phyloP scores from a whole-genome alignment of 2,797 vertebrate genomes.

The Silurus aristotelis region DNA sequence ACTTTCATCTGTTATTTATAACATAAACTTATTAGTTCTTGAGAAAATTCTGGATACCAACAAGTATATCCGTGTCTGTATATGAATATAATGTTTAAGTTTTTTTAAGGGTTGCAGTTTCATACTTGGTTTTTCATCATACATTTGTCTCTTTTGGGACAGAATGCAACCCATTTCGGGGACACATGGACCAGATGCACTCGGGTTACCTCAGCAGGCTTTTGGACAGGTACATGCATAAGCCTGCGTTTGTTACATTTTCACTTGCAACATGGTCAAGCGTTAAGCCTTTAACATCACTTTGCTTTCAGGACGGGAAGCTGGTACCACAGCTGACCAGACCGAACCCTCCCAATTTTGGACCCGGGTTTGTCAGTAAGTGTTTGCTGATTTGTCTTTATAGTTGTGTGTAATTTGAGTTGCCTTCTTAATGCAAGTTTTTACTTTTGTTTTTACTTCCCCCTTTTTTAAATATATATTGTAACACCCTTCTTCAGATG shows the following conservation, averaged over 20 bases:
- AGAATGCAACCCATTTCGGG: constrained; percentile 67
- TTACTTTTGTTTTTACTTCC: not conserved
- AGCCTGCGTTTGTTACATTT: constrained; percentile 1
- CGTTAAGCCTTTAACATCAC: not conserved
- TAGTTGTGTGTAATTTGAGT: not conserved
- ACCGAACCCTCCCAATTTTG: constrained; percentile 89
- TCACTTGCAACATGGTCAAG: not conserved
- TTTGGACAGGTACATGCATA: constrained; percentile 73
- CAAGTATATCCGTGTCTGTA: too few species aligned
- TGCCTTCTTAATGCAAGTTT: not conserved
- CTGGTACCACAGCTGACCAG: constrained; percentile 82
- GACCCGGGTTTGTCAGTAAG: constrained; percentile 92
- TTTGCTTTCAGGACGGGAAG: constrained; percentile 82
- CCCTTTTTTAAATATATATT: constrained; percentile 42
- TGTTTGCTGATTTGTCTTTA: constrained; percentile 53
- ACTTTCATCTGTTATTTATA: too few species aligned
- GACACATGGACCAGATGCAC: constrained; percentile 57
- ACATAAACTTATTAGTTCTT: too few species aligned
- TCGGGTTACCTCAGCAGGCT: constrained; percentile 69
- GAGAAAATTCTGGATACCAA: too few species aligned
- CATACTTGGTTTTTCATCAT: not conserved
- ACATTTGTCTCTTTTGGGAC: constrained; percentile 5
- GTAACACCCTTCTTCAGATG: constrained; percentile 69
- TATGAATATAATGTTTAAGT: too few species aligned
- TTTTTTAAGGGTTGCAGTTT: not conserved